phyloP scores from a whole-genome alignment of 2,113 vertebrate genomes.

The Carollia perspicillata region DNA sequence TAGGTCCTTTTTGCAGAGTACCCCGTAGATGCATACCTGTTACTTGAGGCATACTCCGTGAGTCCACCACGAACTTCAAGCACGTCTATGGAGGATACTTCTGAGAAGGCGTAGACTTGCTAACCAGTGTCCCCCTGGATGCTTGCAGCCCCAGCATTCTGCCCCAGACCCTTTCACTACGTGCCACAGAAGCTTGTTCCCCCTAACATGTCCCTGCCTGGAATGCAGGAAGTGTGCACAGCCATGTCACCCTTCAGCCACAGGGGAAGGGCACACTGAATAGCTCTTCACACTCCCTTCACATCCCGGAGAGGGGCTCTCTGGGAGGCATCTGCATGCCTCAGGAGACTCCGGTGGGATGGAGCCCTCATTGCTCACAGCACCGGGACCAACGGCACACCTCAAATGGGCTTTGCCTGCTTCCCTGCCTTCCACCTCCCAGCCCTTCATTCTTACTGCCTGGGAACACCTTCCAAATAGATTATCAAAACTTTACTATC shows the following conservation, averaged over 20 bases:
- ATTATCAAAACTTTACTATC: neutral
- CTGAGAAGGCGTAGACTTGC: neutral
- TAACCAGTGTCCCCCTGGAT: fast-evolving
- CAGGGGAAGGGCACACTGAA: neutral
- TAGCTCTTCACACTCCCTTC: too few species aligned
- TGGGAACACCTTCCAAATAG: neutral
- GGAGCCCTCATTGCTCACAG: too few species aligned
- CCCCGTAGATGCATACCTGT: neutral
- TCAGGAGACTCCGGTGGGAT: fast-evolving
- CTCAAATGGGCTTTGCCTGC: neutral
- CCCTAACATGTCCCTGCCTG: fast-evolving
- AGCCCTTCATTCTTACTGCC: neutral
- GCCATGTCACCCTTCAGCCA: neutral
- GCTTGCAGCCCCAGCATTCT: neutral
- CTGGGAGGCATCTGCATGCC: too few species aligned
- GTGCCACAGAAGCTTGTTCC: neutral
- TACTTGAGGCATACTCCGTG: neutral
- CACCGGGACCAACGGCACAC: neutral
- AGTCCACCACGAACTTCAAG: neutral
- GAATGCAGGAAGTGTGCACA: neutral
- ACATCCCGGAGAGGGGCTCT: too few species aligned
- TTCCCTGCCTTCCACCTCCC: neutral
- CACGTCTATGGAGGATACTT: neutral
- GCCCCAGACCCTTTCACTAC: neutral
- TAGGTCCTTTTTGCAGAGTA: neutral